phyloP scores from a whole-genome alignment of 2,797 vertebrate species.

The Acomys russatus region DNA sequence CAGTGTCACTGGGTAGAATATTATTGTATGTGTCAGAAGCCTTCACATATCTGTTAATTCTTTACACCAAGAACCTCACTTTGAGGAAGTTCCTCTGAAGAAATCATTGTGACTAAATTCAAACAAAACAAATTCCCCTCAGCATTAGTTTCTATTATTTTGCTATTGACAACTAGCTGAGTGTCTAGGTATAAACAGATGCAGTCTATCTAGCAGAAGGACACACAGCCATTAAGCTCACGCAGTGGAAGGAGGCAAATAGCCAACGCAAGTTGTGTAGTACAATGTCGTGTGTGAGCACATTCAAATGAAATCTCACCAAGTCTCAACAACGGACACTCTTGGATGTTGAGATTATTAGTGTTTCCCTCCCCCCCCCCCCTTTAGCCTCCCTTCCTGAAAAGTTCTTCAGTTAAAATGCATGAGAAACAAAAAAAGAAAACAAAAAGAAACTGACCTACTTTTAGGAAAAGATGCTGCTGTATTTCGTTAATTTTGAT shows the following conservation, averaged over 20 bases:
- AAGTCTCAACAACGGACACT: neutral
- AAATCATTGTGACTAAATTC: neutral
- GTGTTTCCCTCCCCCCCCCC: neutral
- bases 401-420: neutral
- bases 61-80: neutral
- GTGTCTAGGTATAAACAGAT: neutral
- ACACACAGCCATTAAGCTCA: neutral
- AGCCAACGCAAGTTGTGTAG: too few species aligned
- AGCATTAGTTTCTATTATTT: neutral
- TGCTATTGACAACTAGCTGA: neutral
- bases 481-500: neutral
- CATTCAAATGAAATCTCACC: neutral
- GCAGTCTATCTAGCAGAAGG: neutral
- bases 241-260: neutral
- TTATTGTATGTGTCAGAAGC: neutral
- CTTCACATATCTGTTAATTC: neutral
- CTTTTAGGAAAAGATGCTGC: neutral
- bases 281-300: too few species aligned
- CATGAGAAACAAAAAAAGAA: conserved; percentile 1
- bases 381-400: neutral
- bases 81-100: neutral
- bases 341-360: neutral
- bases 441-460: neutral
- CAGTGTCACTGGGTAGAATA: neutral
- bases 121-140: neutral